Evolutionary conservation across 2,113 vertebrate genomes (phyloP).

Genomic region (Limanda limanda): DNA sequence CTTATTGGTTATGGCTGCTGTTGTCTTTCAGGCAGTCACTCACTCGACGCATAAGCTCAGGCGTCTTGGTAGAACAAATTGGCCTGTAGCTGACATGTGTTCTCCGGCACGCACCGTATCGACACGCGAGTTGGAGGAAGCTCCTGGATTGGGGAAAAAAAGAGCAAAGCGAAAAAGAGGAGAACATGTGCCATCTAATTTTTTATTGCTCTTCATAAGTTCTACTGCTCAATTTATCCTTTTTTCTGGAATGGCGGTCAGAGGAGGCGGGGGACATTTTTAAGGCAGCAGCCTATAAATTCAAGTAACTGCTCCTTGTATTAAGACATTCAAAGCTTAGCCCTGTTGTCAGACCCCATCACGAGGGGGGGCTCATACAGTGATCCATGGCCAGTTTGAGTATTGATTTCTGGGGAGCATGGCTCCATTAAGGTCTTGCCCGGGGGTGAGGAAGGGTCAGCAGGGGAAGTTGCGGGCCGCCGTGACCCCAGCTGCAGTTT

Average conservation of each 20-base stretch:
- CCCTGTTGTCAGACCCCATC: conserved; percentile 86
- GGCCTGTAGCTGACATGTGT: conserved; percentile 65
- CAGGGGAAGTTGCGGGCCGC: conserved; percentile 89
- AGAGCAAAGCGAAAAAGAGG: conserved; percentile 22
- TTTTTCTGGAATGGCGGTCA: conserved; percentile 11
- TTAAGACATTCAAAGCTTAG: conserved; percentile 86
- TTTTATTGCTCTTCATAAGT: conserved; percentile 23
- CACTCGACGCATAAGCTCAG: conserved; percentile 46
- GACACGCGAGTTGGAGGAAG: conserved; percentile 43
- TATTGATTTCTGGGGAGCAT: conserved; percentile 94
- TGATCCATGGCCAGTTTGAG: conserved; percentile 95
- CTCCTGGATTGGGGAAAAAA: conserved; percentile 19
- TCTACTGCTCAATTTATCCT: conserved; percentile 10
- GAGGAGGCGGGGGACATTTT: not conserved
- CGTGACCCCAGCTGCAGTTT: conserved; percentile 93
- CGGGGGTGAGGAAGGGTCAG: conserved; percentile 87
- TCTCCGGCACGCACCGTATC: conserved; percentile 31
- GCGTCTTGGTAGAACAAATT: conserved; percentile 59
- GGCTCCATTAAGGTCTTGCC: conserved; percentile 95
- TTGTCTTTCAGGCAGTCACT: conserved; percentile 58
- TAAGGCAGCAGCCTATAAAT: conserved; percentile 30
- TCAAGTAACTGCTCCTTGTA: conserved; percentile 45
- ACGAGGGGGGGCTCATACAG: conserved; percentile 84
- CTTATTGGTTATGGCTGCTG: conserved; percentile 73
- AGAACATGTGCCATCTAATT: conserved; percentile 15